phyloP scores from a whole-genome alignment of 2,888 invertebrate species.

The Temnothorax ravouxi region DNA sequence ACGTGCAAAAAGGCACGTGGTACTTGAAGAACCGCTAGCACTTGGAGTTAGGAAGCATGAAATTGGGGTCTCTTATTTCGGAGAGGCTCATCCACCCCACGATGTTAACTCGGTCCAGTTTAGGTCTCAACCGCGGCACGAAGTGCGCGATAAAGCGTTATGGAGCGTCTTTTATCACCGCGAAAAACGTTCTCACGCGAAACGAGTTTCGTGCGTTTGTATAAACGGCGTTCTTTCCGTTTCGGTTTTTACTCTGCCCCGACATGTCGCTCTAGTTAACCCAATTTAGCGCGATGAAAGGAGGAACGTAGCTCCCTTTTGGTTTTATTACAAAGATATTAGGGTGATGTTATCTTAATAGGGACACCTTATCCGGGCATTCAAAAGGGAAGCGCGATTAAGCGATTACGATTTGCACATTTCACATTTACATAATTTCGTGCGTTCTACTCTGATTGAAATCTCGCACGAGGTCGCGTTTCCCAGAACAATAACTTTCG shows the following conservation, averaged over 20 bases:
- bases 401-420: not conserved
- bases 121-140: conserved; percentile 68
- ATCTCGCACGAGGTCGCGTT: conserved; percentile 39
- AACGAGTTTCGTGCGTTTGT: conserved; percentile 63
- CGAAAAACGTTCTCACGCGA: conserved; percentile 72
- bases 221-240: conserved; percentile 46
- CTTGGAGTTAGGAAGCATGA: conserved; percentile 18
- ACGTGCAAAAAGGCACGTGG: not conserved
- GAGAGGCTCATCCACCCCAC: not conserved
- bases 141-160: conserved; percentile 66
- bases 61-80: conserved; percentile 43
- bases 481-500: conserved; percentile 38
- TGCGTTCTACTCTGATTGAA: conserved; percentile 30
- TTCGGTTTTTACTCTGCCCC: conserved; percentile 26
- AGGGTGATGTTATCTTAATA: not conserved
- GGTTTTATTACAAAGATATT: not conserved
- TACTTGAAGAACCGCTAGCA: not conserved
- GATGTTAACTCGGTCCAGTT: conserved; percentile 67
- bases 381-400: not conserved
- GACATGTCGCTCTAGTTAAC: conserved; percentile 63
- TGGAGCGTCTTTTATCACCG: conserved; percentile 73
- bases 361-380: not conserved
- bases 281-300: conserved; percentile 64
- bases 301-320: conserved; percentile 32
- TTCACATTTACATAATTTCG: conserved; percentile 20